Evolutionary conservation across 2,888 invertebrate species (phyloP).

Genomic region (Tubulanus polymorphus): DNA sequence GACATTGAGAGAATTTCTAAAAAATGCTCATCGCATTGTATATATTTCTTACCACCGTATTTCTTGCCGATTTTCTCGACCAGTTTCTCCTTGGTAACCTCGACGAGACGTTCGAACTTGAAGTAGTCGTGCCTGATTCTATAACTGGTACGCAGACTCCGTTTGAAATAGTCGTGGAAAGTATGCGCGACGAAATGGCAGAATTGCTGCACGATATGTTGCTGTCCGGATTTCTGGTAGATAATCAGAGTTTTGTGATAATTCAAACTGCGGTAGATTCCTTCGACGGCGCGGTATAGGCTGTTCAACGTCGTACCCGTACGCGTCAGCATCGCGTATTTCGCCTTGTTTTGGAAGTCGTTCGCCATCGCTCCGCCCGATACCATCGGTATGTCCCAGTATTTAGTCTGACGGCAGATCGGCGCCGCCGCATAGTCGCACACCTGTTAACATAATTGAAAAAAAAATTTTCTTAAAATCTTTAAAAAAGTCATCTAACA

Average conservation of each 20-base stretch:
- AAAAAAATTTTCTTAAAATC: too few relatives aligned
- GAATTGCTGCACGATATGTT: conserved; percentile 64
- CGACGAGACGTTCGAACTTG: too few relatives aligned
- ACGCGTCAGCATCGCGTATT: conserved; percentile 13
- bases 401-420: conserved; percentile 74
- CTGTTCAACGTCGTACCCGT: conserved; percentile 16
- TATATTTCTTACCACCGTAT: too few relatives aligned
- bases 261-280: background rate
- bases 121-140: too few relatives aligned
- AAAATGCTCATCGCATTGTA: too few relatives aligned
- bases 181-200: conserved; percentile 65
- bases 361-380: conserved; percentile 77
- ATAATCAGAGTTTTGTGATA: conserved; percentile 58
- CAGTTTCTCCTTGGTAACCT: too few relatives aligned
- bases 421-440: conserved; percentile 59
- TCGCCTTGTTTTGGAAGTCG: conserved; percentile 62
- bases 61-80: too few relatives aligned
- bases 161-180: too few relatives aligned
- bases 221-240: conserved; percentile 70
- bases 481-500: too few relatives aligned
- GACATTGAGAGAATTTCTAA: too few relatives aligned
- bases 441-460: too few relatives aligned
- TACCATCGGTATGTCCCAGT: conserved; percentile 66
- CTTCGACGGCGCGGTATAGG: conserved; percentile 9
- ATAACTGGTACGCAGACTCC: too few relatives aligned